Percentiles rank a stretch among this genome's conserved stretches.
Conservation (phyloP, 2,113 vertebrate species). For the Gracilinanus agilis region DNA sequence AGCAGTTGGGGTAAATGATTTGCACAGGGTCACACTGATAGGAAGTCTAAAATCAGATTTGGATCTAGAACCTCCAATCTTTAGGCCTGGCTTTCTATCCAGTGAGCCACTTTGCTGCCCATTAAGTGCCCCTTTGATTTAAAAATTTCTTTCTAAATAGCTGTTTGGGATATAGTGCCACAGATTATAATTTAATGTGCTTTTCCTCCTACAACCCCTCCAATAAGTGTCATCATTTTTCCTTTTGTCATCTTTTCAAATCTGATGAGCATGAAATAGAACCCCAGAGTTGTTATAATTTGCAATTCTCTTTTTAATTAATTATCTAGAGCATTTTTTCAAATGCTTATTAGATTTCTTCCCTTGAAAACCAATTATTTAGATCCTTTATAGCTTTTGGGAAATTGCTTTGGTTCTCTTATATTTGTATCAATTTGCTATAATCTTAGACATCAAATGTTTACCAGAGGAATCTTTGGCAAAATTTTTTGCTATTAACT, state of each 20-base stretch:
- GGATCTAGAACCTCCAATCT: no score
- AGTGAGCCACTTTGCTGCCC: no score
- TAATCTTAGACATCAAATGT: not conserved
- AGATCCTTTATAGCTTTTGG: no score
- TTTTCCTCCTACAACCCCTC: no score
- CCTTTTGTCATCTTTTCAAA: not conserved
- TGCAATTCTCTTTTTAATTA: not conserved
- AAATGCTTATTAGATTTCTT: not conserved
- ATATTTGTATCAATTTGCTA: not conserved
- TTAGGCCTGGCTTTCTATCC: no score
- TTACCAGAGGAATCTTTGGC: no score
- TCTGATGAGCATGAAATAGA: not conserved
- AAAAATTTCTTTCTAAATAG: not conserved
- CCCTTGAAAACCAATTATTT: not conserved
- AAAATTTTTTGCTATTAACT: not conserved
- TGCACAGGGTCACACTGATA: no score
- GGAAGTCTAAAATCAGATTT: no score
- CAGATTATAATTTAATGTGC: not conserved
- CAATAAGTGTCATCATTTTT: no score
- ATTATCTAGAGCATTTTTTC: not conserved
- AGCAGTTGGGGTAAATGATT: no score
- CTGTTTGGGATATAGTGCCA: not conserved
- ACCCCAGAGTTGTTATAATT: not conserved
- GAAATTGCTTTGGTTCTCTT: no score
- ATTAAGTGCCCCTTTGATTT: not conserved